Conservation (phyloP, 1,140 invertebrate genomes). For the Drosophila sproati region DNA sequence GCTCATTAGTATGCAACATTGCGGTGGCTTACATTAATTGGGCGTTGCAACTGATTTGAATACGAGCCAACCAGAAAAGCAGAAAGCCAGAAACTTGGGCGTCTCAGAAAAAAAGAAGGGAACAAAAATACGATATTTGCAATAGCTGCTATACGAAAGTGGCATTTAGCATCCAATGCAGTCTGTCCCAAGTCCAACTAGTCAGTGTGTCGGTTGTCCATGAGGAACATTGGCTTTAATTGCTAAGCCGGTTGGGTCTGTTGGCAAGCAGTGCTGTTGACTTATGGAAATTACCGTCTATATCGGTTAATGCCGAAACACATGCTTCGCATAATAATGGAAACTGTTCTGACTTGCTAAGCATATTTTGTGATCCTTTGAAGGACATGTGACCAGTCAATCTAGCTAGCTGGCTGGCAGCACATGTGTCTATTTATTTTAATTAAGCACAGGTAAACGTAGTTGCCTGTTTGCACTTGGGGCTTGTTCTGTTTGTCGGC, state of each 20-base stretch:
- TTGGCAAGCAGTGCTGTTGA: conserved; percentile 56
- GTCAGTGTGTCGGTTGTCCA: conserved; percentile 29
- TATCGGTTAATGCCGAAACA: conserved; percentile 74
- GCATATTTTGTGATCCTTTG: conserved; percentile 44
- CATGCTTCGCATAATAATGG: conserved; percentile 74
- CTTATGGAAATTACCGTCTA: conserved; percentile 80
- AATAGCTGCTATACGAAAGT: conserved; percentile 41
- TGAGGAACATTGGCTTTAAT: conserved; percentile 69
- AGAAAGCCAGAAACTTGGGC: conserved; percentile 13
- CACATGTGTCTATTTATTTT: conserved; percentile 79
- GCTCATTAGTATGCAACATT: conserved; percentile 82
- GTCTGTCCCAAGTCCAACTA: conserved; percentile 14
- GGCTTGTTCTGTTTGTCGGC: conserved; percentile 50
- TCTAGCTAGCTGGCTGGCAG: conserved; percentile 3
- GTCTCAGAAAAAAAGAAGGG: conserved; percentile 25
- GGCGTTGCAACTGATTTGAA: conserved; percentile 83
- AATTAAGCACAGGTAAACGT: conserved; percentile 75
- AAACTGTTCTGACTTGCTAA: conserved; percentile 6
- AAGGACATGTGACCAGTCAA: conserved; percentile 60
- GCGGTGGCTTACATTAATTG: conserved; percentile 81
- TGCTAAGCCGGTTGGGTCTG: conserved; percentile 39
- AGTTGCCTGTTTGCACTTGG: conserved; percentile 46
- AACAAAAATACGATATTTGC: conserved; percentile 16
- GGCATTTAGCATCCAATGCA: conserved; percentile 35
- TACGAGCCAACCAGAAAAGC: conserved; percentile 49